phyloP scores from a whole-genome alignment of 2,113 vertebrate species.

The Craseonycteris thonglongyai region DNA sequence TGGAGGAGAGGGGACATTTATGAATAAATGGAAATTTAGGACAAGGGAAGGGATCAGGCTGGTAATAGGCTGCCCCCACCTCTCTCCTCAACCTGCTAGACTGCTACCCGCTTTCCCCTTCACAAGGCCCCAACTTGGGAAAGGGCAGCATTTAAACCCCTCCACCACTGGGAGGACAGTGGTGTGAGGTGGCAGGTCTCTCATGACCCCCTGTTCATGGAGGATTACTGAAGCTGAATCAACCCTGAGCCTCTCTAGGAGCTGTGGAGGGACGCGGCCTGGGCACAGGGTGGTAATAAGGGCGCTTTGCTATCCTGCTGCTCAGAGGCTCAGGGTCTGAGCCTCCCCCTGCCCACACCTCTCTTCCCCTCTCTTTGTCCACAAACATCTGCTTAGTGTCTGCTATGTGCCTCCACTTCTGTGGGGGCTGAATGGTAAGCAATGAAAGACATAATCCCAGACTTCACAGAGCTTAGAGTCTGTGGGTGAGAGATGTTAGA shows the following conservation, averaged over 20 bases:
- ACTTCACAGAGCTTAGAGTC: neutral
- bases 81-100: neutral
- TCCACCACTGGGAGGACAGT: neutral
- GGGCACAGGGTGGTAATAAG: neutral
- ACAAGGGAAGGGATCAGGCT: neutral
- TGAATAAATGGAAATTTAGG: too few relatives aligned
- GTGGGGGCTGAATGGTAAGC: neutral
- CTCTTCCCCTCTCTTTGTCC: too few relatives aligned
- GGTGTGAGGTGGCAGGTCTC: neutral
- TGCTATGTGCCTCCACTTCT: neutral
- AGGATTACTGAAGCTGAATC: neutral
- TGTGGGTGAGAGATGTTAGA: neutral
- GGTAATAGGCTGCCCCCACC: rapidly evolving
- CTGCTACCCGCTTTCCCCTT: neutral
- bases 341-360: neutral
- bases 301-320: neutral
- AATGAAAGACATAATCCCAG: neutral
- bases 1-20: neutral
- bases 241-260: neutral
- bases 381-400: neutral
- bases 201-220: neutral
- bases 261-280: neutral
- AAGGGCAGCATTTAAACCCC: neutral
- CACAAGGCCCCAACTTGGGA: too few relatives aligned
- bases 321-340: neutral